phyloP scores from a whole-genome alignment of 2,797 vertebrate genomes.

The Lacerta viridis region DNA sequence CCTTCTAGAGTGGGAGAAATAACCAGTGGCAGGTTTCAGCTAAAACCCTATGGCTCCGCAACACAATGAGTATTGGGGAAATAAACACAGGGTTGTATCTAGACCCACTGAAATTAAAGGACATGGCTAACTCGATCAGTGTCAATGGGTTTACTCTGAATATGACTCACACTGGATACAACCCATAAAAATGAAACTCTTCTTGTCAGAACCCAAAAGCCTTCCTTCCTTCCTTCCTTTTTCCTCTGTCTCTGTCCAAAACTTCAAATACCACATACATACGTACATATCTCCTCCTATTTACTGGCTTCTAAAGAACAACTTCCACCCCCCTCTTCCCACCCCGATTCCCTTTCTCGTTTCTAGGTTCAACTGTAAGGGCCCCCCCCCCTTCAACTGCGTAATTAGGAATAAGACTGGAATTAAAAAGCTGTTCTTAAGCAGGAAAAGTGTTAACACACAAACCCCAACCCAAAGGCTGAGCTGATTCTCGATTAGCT shows the following conservation, averaged over 20 bases:
- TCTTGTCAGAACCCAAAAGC: neutral
- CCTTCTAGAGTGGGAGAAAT: neutral
- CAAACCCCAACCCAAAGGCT: neutral
- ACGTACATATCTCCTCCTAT: conserved; percentile 38
- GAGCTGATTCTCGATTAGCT: conserved; percentile 38
- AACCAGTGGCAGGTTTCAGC: neutral
- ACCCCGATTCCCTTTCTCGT: conserved; percentile 30
- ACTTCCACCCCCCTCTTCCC: conserved; percentile 43
- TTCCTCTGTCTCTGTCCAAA: conserved; percentile 15
- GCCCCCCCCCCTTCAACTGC: conserved; percentile 47
- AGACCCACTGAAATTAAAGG: too few species aligned
- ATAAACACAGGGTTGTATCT: neutral
- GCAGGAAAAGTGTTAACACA: neutral
- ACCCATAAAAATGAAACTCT: neutral
- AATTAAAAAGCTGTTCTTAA: conserved; percentile 65
- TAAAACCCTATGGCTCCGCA: neutral
- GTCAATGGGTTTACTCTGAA: too few species aligned
- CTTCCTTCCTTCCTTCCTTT: too few species aligned
- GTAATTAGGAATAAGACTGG: conserved; percentile 61
- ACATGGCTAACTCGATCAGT: too few species aligned
- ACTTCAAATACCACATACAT: neutral
- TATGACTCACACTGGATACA: too few species aligned
- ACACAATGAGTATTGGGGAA: neutral
- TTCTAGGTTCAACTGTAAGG: conserved; percentile 42
- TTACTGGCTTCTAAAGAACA: conserved; percentile 45